Base-by-base conservation (phyloP, 2,888 invertebrate species). In the Spilosoma lubricipeda region DNA sequence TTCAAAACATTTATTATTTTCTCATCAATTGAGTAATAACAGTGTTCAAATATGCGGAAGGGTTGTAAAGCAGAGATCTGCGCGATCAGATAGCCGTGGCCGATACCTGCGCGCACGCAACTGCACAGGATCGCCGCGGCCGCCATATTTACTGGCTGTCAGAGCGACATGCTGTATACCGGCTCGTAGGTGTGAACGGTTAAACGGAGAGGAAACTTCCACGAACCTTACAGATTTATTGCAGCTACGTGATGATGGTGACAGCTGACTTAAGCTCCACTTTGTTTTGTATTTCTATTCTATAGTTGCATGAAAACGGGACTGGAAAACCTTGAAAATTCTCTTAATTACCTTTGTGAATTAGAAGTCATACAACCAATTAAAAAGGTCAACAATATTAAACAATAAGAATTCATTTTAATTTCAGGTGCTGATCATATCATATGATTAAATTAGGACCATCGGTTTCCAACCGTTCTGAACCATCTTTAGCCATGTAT, bases 91-190 rank as follows among this genome's bases (percentile, higher is more conserved):
- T 66, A 66, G 56, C 42, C 7, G 42, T 36, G 70, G 56, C 36
- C 30, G 73, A 48, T 74, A 70, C 66, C 70, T 59, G 73, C 63
- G 68, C 48, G 64, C 68, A 69, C 73, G 73, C 73, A 73, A 39
- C 68, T 13, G 33, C 42, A 42, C 45, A 33, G 59, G 68, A 71
- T 56, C 33, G 67, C 65, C 20, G 33, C 36, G 7, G n/a, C 39
- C 30, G 56, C 63, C 18, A 69, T 73, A 66, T 66, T 70, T 70
- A 70, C 42, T 52, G 70, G 66, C 56, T 39, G 45, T 65, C 36
- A 33, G 45, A 23, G 27, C 39, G 42, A 67, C 72, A 33, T 15
- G 33, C 33, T 65, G 65, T 64, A 48, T 36, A 30, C 23, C 63
- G 45, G 30, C 30, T 33, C 23, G 64, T 30, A 70, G 42, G 36